Evolutionary conservation across 2,797 vertebrate genomes (phyloP).

Genomic region (Amazona ochrocephala): DNA sequence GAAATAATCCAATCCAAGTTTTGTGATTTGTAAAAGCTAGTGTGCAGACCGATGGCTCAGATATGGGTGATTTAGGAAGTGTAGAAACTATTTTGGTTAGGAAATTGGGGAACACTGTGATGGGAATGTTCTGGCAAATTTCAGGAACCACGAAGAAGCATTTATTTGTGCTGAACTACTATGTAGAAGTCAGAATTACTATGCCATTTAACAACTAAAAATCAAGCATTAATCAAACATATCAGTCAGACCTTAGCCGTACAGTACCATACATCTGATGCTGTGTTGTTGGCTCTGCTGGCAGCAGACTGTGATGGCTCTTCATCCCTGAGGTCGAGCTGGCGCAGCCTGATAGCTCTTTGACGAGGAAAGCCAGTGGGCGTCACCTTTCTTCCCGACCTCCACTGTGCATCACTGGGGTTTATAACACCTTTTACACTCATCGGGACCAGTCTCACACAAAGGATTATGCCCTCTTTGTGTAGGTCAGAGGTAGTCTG

Average conservation of each 20-base stretch:
- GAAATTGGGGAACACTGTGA: background rate
- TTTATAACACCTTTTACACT: background rate
- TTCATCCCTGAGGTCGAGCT: background rate
- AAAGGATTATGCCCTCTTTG: background rate
- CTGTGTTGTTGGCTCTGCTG: background rate
- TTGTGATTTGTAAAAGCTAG: background rate
- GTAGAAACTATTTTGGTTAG: background rate
- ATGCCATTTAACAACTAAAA: background rate
- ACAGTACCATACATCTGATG: background rate
- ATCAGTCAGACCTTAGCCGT: background rate
- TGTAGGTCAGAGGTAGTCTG: background rate
- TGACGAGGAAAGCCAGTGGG: fast-evolving
- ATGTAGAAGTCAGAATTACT: background rate
- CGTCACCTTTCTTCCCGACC: background rate
- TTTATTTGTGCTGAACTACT: background rate
- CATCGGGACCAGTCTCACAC: fast-evolving
- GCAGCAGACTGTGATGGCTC: background rate
- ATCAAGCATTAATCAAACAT: background rate
- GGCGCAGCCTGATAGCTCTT: background rate
- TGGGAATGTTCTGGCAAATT: background rate
- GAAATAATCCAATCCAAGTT: background rate
- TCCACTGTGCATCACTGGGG: background rate
- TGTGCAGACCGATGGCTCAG: background rate
- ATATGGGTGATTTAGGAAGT: background rate
- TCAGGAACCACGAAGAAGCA: background rate